Conservation (phyloP, 2,888 invertebrate species). For the Dysmachus trigonus region DNA sequence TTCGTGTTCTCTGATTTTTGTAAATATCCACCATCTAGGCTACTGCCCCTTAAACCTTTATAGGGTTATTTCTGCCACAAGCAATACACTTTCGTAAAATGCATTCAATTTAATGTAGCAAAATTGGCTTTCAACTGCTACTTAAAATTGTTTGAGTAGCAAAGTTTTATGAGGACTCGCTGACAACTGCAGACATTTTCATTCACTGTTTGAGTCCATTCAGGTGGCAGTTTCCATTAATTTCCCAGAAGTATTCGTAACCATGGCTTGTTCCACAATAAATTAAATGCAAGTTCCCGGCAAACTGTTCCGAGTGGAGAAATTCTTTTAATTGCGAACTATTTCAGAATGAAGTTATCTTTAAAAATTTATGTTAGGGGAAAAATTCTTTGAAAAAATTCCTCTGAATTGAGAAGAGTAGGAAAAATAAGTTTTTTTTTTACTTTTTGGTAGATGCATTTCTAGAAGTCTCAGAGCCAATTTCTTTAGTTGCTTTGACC, state of each 20-base stretch:
- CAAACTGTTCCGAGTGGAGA: background rate
- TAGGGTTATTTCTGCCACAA: background rate
- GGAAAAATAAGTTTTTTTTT: background rate
- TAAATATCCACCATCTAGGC: background rate
- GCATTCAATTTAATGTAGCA: background rate
- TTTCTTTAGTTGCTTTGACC: too few relatives aligned
- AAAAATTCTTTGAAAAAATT: background rate
- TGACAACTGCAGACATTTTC: background rate
- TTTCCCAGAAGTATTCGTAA: background rate
- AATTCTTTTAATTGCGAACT: background rate
- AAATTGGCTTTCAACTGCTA: background rate
- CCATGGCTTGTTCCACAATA: background rate
- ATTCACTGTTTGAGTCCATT: background rate
- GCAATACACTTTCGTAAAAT: background rate
- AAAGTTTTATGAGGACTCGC: background rate
- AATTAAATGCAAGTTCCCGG: background rate
- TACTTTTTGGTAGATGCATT: too few relatives aligned
- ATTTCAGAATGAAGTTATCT: background rate
- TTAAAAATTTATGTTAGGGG: background rate
- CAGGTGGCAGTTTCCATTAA: background rate
- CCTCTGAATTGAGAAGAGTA: background rate
- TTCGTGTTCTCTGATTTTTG: background rate
- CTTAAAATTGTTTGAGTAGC: background rate
- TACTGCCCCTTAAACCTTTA: background rate
- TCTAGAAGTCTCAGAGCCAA: too few relatives aligned